Base-by-base conservation (phyloP, 2,797 vertebrate species). In the Gouania willdenowi region DNA sequence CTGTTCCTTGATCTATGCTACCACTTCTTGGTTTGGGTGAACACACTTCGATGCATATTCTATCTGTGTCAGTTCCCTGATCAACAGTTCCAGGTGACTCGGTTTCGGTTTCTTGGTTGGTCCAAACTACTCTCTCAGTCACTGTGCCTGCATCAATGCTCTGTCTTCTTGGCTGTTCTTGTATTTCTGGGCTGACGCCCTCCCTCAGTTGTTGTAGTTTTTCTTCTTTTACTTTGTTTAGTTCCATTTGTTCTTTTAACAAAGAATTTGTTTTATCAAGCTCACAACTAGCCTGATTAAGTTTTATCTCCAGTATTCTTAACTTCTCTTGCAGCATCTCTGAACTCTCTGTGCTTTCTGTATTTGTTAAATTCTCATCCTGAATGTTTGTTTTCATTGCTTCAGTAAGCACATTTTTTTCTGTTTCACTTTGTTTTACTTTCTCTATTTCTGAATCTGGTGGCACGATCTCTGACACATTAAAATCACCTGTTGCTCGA, bases 181-280 rank as follows among this genome's bases (percentile, higher is more conserved):
- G 26, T 10, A 4, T 37, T 51, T 74, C 71, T 29, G 84, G 33
- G 75, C 70, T 46, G 8, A 56, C 73, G 5, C 86, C 79, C n/a
- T 89, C 82, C 57, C 83, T 88, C 23, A 97, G 61, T 46, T 93
- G 83, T 34, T 83, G 61, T 68, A 97, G 94, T 63, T 41, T 91
- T 28, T 84, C 85, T 36, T 93, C 92, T 42, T 92, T 94, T 41
- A 78, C 62, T 64, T 86, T 87, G 60, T 93, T 90, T 35, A 93
- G 91, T 1, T 88, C 81, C 20, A 90, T 79, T 73, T 94, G 92
- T 43, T 85, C 85, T 54, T 77, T 84, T 42, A 98, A 72, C 64
- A 89, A 70, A 3, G 41, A 39, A 43, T 84, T 88, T 22, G 92
- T 86, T 54, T 43, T 88, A 40, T 91, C 82, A 0, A 95, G 82